A percentile compares a stretch with the other conserved stretches of the same genome.
Conservation (phyloP, 2,113 vertebrate genomes). For the Myanophis thanlyinensis region DNA sequence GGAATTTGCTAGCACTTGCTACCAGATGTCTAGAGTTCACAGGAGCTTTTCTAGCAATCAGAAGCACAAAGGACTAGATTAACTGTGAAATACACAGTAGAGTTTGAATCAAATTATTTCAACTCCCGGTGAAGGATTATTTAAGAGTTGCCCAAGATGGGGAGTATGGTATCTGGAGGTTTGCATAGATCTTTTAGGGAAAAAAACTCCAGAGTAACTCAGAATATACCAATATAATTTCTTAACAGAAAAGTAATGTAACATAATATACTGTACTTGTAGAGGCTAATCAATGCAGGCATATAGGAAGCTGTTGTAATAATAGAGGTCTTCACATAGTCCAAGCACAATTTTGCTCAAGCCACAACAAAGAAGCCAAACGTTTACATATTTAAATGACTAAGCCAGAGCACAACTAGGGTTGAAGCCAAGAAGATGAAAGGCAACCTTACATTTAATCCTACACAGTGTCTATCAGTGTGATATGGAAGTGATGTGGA, state of each 20-base stretch:
- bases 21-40: neutral
- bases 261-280: neutral
- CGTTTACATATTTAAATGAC: neutral
- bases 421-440: neutral
- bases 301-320: neutral
- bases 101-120: neutral
- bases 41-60: neutral
- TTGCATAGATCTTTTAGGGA: neutral
- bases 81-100: neutral
- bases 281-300: neutral
- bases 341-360: neutral
- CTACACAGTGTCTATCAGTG: neutral
- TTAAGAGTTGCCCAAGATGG: neutral
- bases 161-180: neutral
- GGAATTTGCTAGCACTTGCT: neutral
- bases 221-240: neutral
- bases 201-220: neutral
- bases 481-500: neutral
- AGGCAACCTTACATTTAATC: neutral
- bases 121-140: neutral
- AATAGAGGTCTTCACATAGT: neutral
- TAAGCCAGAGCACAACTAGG: neutral
- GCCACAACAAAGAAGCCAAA: neutral
- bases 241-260: neutral
- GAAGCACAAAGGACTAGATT: neutral